Percentiles rank a stretch among this genome's conserved stretches.
phyloP scores from a whole-genome alignment of 2,888 invertebrate genomes.

The Pristionchus maxplancki region DNA sequence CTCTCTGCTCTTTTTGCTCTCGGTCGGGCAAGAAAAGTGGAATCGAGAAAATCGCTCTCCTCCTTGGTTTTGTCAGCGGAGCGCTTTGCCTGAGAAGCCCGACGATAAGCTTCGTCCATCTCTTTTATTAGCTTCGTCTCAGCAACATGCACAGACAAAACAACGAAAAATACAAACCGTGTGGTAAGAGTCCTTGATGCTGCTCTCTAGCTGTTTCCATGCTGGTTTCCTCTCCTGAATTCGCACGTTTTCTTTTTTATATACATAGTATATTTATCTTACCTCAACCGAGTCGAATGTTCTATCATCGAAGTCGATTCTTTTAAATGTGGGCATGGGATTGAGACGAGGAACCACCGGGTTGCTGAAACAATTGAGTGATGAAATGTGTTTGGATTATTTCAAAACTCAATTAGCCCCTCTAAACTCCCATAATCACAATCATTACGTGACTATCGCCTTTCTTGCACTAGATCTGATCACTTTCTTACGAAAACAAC shows the following conservation, averaged over 20 bases:
- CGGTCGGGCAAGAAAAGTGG: conserved; percentile 60
- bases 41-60: conserved; percentile 70
- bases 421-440: no score
- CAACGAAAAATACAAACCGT: conserved; percentile 58
- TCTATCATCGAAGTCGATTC: conserved; percentile 74
- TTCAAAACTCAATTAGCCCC: no score
- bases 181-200: conserved; percentile 72
- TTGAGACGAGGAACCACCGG: conserved; percentile 19
- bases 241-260: no score
- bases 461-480: no score
- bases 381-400: background rate
- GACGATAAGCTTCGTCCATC: background rate
- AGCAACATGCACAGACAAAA: no score
- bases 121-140: background rate
- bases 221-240: conserved; percentile 66
- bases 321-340: conserved; percentile 59
- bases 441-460: no score
- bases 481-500: no score
- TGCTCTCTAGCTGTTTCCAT: conserved; percentile 74
- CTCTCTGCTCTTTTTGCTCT: conserved; percentile 63
- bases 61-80: conserved; percentile 70
- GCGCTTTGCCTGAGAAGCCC: conserved; percentile 67
- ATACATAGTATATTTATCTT: no score
- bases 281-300: conserved; percentile 63
- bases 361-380: conserved; percentile 6